Conservation (phyloP, 2,797 vertebrate species). For the Neosalanx taihuensis region DNA sequence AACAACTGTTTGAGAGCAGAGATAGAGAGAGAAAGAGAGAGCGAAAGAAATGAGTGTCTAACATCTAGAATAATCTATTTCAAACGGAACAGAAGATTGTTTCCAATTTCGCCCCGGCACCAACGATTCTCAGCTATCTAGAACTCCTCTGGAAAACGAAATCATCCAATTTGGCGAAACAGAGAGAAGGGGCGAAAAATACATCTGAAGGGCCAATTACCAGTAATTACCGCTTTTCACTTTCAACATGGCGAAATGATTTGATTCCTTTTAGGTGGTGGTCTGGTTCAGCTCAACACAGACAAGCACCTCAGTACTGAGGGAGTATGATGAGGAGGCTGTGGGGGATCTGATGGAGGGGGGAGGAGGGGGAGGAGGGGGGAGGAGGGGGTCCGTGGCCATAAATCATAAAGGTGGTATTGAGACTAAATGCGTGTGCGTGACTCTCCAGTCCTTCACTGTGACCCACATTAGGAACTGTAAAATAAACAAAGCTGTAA, state of each 20-base stretch:
- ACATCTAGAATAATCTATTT: slow-evolving; percentile 81
- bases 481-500: slow-evolving; percentile 77
- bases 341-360: slow-evolving; percentile 81
- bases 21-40: slow-evolving; percentile 9
- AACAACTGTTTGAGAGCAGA: neutral
- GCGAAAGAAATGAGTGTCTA: slow-evolving; percentile 63
- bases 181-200: slow-evolving; percentile 68
- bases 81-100: slow-evolving; percentile 90
- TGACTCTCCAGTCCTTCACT: slow-evolving; percentile 73
- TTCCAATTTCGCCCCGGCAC: slow-evolving; percentile 84
- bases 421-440: slow-evolving; percentile 78
- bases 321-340: slow-evolving; percentile 88
- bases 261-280: slow-evolving; percentile 94
- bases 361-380: slow-evolving; percentile 59
- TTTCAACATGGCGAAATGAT: slow-evolving; percentile 99
- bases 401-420: slow-evolving; percentile 87
- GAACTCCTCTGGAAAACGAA: slow-evolving; percentile 74
- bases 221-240: slow-evolving; percentile 99
- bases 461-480: slow-evolving; percentile 72
- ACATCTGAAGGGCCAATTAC: slow-evolving; percentile 96
- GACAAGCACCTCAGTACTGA: slow-evolving; percentile 89
- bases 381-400: slow-evolving; percentile 68
- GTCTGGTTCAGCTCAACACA: slow-evolving; percentile 98
- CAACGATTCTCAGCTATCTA: slow-evolving; percentile 85
- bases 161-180: slow-evolving; percentile 84